Base-by-base conservation (phyloP, 2,797 vertebrate species). In the Phylloscopus collybita region DNA sequence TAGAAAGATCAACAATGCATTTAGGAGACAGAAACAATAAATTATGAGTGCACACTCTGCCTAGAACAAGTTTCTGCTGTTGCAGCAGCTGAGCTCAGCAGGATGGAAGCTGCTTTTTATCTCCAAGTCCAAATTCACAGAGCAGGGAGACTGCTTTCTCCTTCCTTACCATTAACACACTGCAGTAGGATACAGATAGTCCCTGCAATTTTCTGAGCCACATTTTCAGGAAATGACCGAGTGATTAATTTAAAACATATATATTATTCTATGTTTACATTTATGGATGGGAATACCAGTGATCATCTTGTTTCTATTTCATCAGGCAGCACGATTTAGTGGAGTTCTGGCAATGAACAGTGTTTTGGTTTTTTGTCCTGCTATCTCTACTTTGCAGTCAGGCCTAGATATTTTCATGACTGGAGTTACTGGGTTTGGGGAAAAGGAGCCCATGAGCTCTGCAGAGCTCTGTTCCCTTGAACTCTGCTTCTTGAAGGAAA, bases 81-180 rank as follows among this genome's bases (percentile, higher is more conserved):
- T 91, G 76, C 82, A 90, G 82, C 76, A 94, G 80, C 75, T 95
- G 89, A 94, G 42, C 36, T 96, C 44, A 81, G 85, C 69, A 78
- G 66, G 61, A 81, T 19, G 10, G 16, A 61, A 93, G 42, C 30
- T 76, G 62, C 69, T 88, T 80, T 94, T 57, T 13, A 3, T 51
- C 70, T 88, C 40, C 13, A 53, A 78, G 40, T n/a, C 38, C 70
- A 92, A 79, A 80, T 19, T 27, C 64, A 60, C 8, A 21, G 27
- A 50, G 32, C 10, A 62, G 47, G 15, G 38, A 90, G 10, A 29
- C 13, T 59, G 23, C 10, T 72, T 78, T 74, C 10, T 10, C 9
- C 6, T 27, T 84, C 7, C 2, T 88, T 13, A 29, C 45, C 11
- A 11, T 44, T 22, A 82, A 13, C 22, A 42, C 7, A 5, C 36